These are phyloP conservation scores for Chydorus sphaericus DNA, from an alignment of 2,888 invertebrate genomes.

Conservation along the genomic window DNA sequence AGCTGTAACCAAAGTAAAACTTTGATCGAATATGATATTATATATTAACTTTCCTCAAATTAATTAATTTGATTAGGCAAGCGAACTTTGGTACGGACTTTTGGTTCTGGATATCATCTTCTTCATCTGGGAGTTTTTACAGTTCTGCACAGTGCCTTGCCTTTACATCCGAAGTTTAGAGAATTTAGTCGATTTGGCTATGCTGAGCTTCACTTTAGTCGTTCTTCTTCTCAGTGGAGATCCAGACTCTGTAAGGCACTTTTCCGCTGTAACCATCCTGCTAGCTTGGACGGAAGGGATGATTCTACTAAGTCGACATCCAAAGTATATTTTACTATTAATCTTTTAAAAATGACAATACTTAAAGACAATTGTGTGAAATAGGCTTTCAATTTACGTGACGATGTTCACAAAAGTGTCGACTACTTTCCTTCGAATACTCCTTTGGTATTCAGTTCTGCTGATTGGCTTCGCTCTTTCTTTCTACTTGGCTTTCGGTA, in stretches of 20 bases:
- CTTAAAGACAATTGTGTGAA: too few species aligned
- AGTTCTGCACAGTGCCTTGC: constrained; percentile 49
- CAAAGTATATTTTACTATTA: too few species aligned
- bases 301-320: constrained; percentile 61
- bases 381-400: constrained; percentile 62
- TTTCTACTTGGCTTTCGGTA: constrained; percentile 56
- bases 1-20: not conserved
- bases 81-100: constrained; percentile 11
- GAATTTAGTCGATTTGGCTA: constrained; percentile 55
- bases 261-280: constrained; percentile 57
- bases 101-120: constrained; percentile 15
- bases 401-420: constrained; percentile 71
- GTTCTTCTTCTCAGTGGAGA: constrained; percentile 42
- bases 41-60: too few species aligned
- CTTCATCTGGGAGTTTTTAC: constrained; percentile 45
- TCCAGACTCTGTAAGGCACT: constrained; percentile 42
- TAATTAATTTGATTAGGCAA: too few species aligned
- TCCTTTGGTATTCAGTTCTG: constrained; percentile 62
- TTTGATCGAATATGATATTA: not conserved
- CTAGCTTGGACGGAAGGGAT: constrained; percentile 62
- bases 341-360: too few species aligned
- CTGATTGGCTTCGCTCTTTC: constrained; percentile 67
- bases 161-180: constrained; percentile 51
- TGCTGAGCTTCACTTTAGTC: constrained; percentile 46
- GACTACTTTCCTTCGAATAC: constrained; percentile 60